Base-by-base conservation (phyloP, 2,888 invertebrate species). In the Hydrotaea diabolus region DNA sequence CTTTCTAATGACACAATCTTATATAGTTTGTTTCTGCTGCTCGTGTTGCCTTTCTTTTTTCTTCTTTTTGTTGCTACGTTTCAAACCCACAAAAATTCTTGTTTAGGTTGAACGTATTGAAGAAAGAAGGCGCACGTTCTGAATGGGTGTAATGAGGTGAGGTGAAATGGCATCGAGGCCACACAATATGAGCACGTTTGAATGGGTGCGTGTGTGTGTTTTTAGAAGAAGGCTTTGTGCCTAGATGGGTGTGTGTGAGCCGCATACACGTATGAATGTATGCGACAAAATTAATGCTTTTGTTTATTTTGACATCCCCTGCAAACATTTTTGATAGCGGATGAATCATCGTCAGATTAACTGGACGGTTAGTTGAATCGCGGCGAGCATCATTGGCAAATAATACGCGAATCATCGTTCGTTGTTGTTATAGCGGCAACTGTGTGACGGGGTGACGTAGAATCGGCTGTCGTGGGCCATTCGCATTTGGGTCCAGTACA, bases 261-360 rank as follows among this genome's bases (percentile, higher is more conserved):
- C 23, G 17, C 36, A 19, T 31, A 7, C 21, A 19, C 2, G 17
- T 26, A 21, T 2, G n/a, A 4, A 71, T 53, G n/a, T 17, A 13
- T 36, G 26, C 17, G 23, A 43, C 36, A 43, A 74, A 26, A 74
- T 43, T 74, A 74, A 43, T n/a, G 26, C n/a, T n/a, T 26, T 59
- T 74, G 59, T 59, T 59, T 74, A 46, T 39, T 74, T 39, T 59
- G 59, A 74, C 39, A 74, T 59, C 8, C n/a, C n/a, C n/a, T n/a
- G n/a, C n/a, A n/a, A n/a, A n/a, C n/a, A n/a, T n/a, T n/a, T n/a
- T n/a, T n/a, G n/a, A n/a, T n/a, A n/a, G n/a, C n/a, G n/a, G n/a
- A n/a, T n/a, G n/a, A n/a, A n/a, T n/a, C n/a, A n/a, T n/a, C n/a
- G n/a, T n/a, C n/a, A n/a, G n/a, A n/a, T n/a, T n/a, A n/a, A n/a